A percentile compares a stretch with the other conserved stretches of the same genome.
Conservation (phyloP, 1,140 invertebrate genomes). For the Microvelia longipes region DNA sequence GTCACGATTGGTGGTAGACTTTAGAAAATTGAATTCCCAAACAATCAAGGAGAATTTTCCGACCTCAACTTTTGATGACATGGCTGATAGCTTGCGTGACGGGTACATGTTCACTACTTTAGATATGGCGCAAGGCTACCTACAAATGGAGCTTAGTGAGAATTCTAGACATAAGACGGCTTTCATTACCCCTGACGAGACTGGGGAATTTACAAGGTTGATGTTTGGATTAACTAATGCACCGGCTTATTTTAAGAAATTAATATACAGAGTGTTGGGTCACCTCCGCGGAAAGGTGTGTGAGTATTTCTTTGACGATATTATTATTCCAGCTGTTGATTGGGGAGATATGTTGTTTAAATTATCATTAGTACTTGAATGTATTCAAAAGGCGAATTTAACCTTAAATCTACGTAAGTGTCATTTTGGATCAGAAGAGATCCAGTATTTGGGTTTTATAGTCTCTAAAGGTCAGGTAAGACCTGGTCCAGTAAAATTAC, state of each 20-base stretch:
- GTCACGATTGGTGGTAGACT: slow-evolving; percentile 29
- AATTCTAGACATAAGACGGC: slow-evolving; percentile 32
- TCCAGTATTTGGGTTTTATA: slow-evolving; percentile 29
- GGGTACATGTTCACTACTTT: slow-evolving; percentile 29
- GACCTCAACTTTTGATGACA: not conserved
- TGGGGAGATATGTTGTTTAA: slow-evolving; percentile 9
- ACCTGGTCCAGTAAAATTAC: slow-evolving; percentile 27
- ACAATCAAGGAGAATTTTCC: slow-evolving; percentile 30
- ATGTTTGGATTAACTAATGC: slow-evolving; percentile 29
- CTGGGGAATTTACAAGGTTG: slow-evolving; percentile 26
- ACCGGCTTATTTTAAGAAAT: slow-evolving; percentile 29
- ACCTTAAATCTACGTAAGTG: slow-evolving; percentile 24
- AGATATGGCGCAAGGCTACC: slow-evolving; percentile 36
- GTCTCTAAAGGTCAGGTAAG: slow-evolving; percentile 26
- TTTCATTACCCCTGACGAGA: slow-evolving; percentile 27
- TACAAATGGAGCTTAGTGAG: slow-evolving; percentile 32
- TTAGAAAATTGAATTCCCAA: slow-evolving; percentile 31
- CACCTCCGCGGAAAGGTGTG: slow-evolving; percentile 17
- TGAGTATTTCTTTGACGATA: slow-evolving; percentile 18
- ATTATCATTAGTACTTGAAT: slow-evolving; percentile 7
- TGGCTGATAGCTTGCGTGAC: not conserved
- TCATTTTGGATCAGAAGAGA: slow-evolving; percentile 18
- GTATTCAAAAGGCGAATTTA: slow-evolving; percentile 8
- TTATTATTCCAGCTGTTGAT: slow-evolving; percentile 9
- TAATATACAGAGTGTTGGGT: slow-evolving; percentile 29